A percentile compares a stretch with the other conserved stretches of the same genome.
These are phyloP conservation scores for Oreochromis tanganicae DNA, from an alignment of 2,113 vertebrate species.

Conservation along the genomic window DNA sequence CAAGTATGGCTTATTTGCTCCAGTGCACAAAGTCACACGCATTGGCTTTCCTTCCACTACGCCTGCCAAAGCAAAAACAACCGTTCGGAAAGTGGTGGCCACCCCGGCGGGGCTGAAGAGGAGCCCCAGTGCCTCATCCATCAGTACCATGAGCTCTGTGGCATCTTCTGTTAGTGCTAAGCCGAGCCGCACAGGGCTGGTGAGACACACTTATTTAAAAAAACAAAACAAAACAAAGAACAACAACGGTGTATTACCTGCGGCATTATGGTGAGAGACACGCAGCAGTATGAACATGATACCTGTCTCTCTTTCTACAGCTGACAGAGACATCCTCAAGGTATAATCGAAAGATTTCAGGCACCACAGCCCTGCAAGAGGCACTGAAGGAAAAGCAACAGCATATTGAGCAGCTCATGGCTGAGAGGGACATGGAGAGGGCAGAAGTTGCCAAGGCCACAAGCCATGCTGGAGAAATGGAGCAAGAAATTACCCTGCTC, in stretches of 20 bases:
- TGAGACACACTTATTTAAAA: conserved; percentile 54
- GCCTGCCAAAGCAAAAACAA: conserved; percentile 88
- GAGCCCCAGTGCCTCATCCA: conserved; percentile 92
- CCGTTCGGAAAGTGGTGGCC: conserved; percentile 78
- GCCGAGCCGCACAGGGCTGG: conserved; percentile 94
- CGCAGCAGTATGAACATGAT: background rate
- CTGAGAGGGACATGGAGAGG: conserved; percentile 92
- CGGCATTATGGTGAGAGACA: background rate
- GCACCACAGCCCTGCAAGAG: conserved; percentile 95
- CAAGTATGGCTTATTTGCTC: conserved; percentile 96
- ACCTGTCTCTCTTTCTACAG: conserved; percentile 54
- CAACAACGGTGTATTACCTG: background rate
- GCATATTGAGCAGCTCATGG: conserved; percentile 97
- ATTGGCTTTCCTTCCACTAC: conserved; percentile 98
- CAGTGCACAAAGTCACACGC: conserved; percentile 95
- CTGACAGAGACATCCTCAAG: conserved; percentile 96
- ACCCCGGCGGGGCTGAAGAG: conserved; percentile 83
- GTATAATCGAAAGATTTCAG: conserved; percentile 94
- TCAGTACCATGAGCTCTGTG: conserved; percentile 95
- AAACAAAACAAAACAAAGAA: background rate
- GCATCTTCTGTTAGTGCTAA: conserved; percentile 94
- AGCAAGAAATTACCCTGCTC: conserved; percentile 85
- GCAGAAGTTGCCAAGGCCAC: conserved; percentile 96
- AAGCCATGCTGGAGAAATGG: conserved; percentile 90
- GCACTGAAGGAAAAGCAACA: conserved; percentile 98